Percentiles rank a stretch among this genome's conserved stretches.
These are phyloP conservation scores for Andinoacara biseriatus DNA, from an alignment of 2,113 vertebrate genomes.

Conservation along the genomic window DNA sequence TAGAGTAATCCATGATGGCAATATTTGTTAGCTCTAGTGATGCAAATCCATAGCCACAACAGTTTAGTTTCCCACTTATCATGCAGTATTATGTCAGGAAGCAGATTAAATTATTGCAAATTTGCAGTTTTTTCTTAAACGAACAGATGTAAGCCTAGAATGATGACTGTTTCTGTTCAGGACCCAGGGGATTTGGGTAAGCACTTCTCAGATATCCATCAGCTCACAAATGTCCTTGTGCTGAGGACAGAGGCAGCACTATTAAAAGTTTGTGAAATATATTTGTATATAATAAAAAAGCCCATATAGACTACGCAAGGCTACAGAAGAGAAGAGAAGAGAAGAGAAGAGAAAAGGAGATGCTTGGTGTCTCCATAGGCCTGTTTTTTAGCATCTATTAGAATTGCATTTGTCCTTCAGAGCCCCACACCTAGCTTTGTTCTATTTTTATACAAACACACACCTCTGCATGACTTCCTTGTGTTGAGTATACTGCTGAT, in stretches of 20 bases:
- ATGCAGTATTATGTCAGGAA: constrained; percentile 19
- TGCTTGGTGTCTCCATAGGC: constrained; percentile 36
- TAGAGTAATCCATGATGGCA: not conserved
- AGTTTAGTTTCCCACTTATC: not conserved
- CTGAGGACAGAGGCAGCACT: constrained; percentile 25
- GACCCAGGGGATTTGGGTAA: constrained; percentile 53
- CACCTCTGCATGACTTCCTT: constrained; percentile 15
- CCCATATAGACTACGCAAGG: not conserved
- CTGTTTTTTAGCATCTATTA: constrained; percentile 69
- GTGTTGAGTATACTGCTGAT: constrained; percentile 32
- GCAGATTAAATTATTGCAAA: constrained; percentile 30
- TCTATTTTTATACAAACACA: constrained; percentile 65
- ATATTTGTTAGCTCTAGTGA: not conserved
- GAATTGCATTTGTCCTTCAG: constrained; percentile 63
- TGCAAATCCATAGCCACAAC: not conserved
- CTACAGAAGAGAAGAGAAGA: constrained; percentile 1
- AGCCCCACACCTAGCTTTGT: constrained; percentile 43
- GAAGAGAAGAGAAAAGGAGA: constrained; percentile 14
- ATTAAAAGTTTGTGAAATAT: constrained; percentile 24
- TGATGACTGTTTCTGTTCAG: constrained; percentile 40
- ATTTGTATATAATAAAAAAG: constrained; percentile 28
- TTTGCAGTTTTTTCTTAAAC: constrained; percentile 41
- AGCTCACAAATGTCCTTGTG: constrained; percentile 53
- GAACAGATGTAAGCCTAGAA: constrained; percentile 52
- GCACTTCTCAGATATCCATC: constrained; percentile 61